These are phyloP conservation scores for Macquaria ambigua DNA, from an alignment of 2,113 vertebrate species.

Conservation along the genomic window DNA sequence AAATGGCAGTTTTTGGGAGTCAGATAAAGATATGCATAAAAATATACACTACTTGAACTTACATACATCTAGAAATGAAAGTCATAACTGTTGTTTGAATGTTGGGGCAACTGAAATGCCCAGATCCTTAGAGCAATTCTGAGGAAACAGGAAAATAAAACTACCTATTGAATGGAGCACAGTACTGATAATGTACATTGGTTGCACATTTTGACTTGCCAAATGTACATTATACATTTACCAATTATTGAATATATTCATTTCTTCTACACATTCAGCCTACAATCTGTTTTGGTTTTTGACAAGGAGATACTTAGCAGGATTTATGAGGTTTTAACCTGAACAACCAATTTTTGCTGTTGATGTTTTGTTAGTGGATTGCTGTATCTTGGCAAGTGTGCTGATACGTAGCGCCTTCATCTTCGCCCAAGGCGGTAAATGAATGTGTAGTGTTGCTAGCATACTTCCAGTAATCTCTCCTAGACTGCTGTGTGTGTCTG, in stretches of 20 bases:
- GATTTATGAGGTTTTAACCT: not conserved
- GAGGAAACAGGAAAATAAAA: not conserved
- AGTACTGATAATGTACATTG: not conserved
- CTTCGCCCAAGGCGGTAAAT: constrained; percentile 36
- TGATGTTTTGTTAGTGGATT: constrained; percentile 15
- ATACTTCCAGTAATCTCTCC: constrained; percentile 66
- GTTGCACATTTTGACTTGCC: not conserved
- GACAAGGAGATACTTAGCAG: not conserved
- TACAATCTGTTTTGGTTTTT: not conserved
- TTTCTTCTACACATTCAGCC: not conserved
- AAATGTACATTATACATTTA: not conserved
- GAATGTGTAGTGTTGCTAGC: constrained; percentile 64
- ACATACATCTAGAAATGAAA: not conserved
- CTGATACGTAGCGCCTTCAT: constrained; percentile 40
- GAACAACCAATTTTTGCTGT: not conserved
- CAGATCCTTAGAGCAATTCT: not conserved
- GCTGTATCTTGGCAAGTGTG: constrained; percentile 18
- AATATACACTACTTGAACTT: not conserved
- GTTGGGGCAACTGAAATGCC: not conserved
- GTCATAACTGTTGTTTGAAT: not conserved
- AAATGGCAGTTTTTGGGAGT: not conserved
- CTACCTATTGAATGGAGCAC: not conserved
- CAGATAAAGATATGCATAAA: not conserved
- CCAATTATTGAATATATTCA: not conserved
- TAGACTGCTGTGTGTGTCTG: constrained; percentile 76